Base-by-base conservation (phyloP, 2,888 invertebrate genomes). In the Sturmia bella region DNA sequence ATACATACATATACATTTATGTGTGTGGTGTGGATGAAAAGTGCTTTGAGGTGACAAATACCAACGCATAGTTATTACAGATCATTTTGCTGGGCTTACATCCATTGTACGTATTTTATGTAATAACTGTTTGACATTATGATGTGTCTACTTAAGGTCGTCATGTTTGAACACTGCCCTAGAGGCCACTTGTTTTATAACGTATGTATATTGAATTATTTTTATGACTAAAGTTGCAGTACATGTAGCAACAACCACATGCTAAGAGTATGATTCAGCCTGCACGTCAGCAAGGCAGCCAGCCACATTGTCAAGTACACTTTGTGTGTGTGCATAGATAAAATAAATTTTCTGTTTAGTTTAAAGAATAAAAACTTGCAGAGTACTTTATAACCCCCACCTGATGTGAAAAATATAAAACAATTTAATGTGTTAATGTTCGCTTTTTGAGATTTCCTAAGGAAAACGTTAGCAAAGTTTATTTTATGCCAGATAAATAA, bases 181-280 rank as follows among this genome's bases (percentile, higher is more conserved):
- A 78, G 74, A 78, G 82, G 64, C 82, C 74, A 82, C 74, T 82
- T 82, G 74, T 78, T 74, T 59, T 72, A 76, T 74, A 57, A 72
- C 78, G 39, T 74, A 72, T 74, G 39, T 74, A 82, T 74, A 82
- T 78, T 78, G 45, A 78, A 82, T 69, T 74, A 70, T 82, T 74
- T 59, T 70, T 74, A 52, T 77, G 57, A 9, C 43, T 41, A 39
- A 48, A 56, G 54, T 6, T 41, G 19, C n/a, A 41, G 41, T n/a
- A 11, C 19, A 24, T 39, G 12, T 41, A 24, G 43, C 41, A 56
- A 17, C 32, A 74, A 13, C 41, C 24, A 39, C 37, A 61, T 61
- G 27, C 19, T 41, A 41, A 61, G 27, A 27, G 12, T 39, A 39
- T 21, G 11, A 37, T 50, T 13, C 52, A 2, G 19, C 9, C 7